A percentile compares a stretch with the other conserved stretches of the same genome.
Evolutionary conservation across 2,113 vertebrate genomes (phyloP).

Genomic region (Okapia johnstoni): DNA sequence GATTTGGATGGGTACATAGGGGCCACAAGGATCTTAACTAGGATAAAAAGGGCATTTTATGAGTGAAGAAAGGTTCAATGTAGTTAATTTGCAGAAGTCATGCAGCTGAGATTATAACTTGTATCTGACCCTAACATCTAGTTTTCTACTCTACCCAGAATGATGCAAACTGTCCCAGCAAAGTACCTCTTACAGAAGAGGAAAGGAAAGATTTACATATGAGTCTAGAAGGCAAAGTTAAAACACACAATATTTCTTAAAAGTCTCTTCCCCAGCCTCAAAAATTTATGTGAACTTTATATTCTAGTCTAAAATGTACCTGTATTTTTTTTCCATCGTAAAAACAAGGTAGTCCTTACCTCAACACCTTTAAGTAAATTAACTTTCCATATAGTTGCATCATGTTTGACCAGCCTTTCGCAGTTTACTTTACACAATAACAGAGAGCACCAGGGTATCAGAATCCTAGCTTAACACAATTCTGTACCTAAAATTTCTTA

Average conservation of each 20-base stretch:
- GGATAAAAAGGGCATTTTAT: not conserved
- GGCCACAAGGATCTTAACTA: not conserved
- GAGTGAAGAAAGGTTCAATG: not conserved
- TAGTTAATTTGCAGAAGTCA: slow-evolving; percentile 5
- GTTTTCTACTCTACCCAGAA: not conserved
- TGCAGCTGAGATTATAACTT: not conserved
- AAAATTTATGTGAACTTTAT: not conserved
- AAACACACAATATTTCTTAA: not conserved
- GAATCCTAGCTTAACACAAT: not conserved
- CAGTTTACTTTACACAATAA: not conserved
- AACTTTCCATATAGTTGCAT: not conserved
- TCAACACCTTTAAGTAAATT: slow-evolving; percentile 5
- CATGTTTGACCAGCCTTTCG: not conserved
- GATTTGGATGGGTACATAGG: not conserved
- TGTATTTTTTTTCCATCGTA: not conserved
- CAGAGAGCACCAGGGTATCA: not conserved
- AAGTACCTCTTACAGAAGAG: not conserved
- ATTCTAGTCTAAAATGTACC: not conserved
- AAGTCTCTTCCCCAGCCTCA: not conserved
- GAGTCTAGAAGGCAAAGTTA: not conserved
- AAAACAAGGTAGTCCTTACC: not conserved
- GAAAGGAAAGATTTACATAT: not conserved
- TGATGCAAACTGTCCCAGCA: not conserved
- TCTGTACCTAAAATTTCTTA: not conserved
- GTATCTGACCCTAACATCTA: not conserved